Evolutionary conservation across 2,797 vertebrate species (phyloP), one percentile per base, ranked within the genome.

Genomic region (Percopsis omiscomaycus): DNA sequence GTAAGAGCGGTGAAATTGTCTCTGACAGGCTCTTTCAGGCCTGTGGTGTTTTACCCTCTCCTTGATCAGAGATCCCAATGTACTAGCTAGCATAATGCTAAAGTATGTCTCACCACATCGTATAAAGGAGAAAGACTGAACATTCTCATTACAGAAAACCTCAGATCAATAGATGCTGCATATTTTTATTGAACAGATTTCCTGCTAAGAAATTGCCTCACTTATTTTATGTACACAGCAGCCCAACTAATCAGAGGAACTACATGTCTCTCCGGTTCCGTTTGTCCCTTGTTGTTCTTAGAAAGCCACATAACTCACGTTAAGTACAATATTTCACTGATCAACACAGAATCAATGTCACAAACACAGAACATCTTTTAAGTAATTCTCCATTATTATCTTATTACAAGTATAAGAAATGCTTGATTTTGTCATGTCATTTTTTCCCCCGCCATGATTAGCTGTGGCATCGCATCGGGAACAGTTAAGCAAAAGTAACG

Each of bases 151-250:
- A 62, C 74, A 67, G 77, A 80, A 74, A 80, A 55, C 74, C 74
- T 74, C 70, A 81, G 74, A 75, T 77, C 68, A 70, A 70, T 63
- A 73, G 66, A 71, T 73, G 78, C 83, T 84, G 83, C 68, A 71
- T 73, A 54, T 80, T 84, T 89, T 89, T 88, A 88, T 85, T 86
- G 65, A 83, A 82, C 80, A 83, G 69, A 82, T 84, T 84, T 85
- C 80, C 79, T 82, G 76, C n/a, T 13, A 16, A 78, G 68, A 78
- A 76, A 80, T 73, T 63, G 51, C 66, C 68, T 77, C 50, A 61
- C 64, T 78, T 74, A 8, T 61, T 61, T 74, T 82, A 58, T 73
- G 61, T 70, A 65, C 55, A 47, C 13, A 67, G 75, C 77, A 70
- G 79, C 71, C 66, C 46, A 61, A 66, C 79, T 69, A 61, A 75